Evolutionary conservation across 2,113 vertebrate genomes (phyloP).

Genomic region (Ammodytes dubius): DNA sequence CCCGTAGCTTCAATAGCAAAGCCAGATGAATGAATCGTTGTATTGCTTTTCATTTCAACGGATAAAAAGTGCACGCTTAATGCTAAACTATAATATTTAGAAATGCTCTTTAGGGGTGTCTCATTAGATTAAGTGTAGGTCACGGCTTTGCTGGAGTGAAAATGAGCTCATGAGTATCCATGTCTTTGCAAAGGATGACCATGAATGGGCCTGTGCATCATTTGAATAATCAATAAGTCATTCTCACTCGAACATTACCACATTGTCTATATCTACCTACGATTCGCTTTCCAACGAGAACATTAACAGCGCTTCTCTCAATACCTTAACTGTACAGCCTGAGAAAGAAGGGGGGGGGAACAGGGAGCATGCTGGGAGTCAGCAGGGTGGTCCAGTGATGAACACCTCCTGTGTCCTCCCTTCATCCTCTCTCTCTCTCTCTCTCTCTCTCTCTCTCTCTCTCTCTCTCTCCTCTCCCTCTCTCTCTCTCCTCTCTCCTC

Average conservation of each 20-base stretch:
- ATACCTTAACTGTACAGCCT: slow-evolving; percentile 27
- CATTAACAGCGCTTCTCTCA: slow-evolving; percentile 18
- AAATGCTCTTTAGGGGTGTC: slow-evolving; percentile 1
- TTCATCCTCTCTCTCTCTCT: slow-evolving; percentile 66
- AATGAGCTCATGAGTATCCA: background rate
- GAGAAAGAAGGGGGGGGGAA: slow-evolving; percentile 4
- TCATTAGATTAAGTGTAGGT: slow-evolving; percentile 27
- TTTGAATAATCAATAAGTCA: slow-evolving; percentile 55
- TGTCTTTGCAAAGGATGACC: background rate
- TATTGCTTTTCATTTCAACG: slow-evolving; percentile 25
- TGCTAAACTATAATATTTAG: slow-evolving; percentile 18
- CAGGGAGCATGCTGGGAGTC: slow-evolving; percentile 58
- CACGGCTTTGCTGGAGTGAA: background rate
- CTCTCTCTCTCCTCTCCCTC: slow-evolving; percentile 65
- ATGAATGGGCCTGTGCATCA: background rate
- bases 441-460: slow-evolving; percentile 22
- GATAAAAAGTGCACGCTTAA: slow-evolving; percentile 12
- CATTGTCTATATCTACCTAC: slow-evolving; percentile 1
- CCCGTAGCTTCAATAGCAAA: slow-evolving; percentile 16
- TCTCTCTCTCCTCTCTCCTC: slow-evolving; percentile 41
- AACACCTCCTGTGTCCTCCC: slow-evolving; percentile 73
- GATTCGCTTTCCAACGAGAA: slow-evolving; percentile 20
- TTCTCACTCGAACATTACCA: background rate
- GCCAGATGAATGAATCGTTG: background rate
- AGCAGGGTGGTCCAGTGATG: slow-evolving; percentile 77